Evolutionary conservation across 1,140 invertebrate species (phyloP).

Genomic region (Aphaenogaster rudis): DNA sequence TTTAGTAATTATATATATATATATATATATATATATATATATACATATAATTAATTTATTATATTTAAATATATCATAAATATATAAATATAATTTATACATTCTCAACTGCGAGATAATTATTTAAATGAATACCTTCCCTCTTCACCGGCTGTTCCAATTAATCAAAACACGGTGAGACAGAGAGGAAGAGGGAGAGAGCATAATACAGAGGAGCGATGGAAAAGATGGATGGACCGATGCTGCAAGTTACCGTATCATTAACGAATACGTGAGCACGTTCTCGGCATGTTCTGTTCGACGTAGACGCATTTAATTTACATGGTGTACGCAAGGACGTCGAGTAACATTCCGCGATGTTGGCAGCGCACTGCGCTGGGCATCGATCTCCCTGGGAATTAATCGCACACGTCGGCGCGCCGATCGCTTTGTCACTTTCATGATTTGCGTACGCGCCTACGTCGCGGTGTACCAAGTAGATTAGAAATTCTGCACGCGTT

Average conservation of each 20-base stretch:
- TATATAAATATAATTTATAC: slow-evolving; percentile 15
- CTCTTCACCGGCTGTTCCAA: not conserved
- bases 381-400: slow-evolving; percentile 56
- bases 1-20: not conserved
- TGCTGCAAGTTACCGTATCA: slow-evolving; percentile 45
- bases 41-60: not conserved
- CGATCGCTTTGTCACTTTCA: slow-evolving; percentile 65
- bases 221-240: slow-evolving; percentile 22
- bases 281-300: slow-evolving; percentile 44
- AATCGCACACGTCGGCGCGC: slow-evolving; percentile 50
- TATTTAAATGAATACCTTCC: not conserved
- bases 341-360: slow-evolving; percentile 40
- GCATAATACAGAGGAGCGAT: not conserved
- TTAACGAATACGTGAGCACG: slow-evolving; percentile 41
- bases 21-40: not conserved
- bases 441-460: slow-evolving; percentile 56
- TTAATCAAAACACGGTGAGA: not conserved
- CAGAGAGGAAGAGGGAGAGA: not conserved
- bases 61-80: slow-evolving; percentile 2
- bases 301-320: slow-evolving; percentile 50
- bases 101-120: not conserved
- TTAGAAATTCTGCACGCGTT: slow-evolving; percentile 65
- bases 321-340: slow-evolving; percentile 37
- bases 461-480: slow-evolving; percentile 33
- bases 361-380: slow-evolving; percentile 1